Percentiles rank a stretch among this genome's conserved stretches.
phyloP scores from a whole-genome alignment of 2,113 vertebrate species.

The Dunckerocampus dactyliophorus region DNA sequence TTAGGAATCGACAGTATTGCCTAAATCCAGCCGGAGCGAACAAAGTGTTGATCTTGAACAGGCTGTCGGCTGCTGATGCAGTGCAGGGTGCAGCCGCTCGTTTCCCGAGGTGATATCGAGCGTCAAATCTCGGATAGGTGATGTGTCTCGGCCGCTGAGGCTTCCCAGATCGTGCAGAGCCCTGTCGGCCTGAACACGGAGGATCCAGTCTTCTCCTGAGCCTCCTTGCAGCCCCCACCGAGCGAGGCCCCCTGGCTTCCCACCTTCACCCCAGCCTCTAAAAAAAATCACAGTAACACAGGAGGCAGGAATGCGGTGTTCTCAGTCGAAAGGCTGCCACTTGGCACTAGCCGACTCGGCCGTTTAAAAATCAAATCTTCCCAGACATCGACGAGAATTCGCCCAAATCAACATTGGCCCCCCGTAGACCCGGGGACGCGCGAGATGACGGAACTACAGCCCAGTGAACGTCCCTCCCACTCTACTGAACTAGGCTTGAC shows the following conservation, averaged over 20 bases:
- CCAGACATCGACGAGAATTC: constrained; percentile 32
- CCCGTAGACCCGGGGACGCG: constrained; percentile 56
- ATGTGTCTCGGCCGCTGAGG: constrained; percentile 14
- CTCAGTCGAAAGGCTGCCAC: constrained; percentile 11
- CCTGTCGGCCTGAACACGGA: constrained; percentile 51
- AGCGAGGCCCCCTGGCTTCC: constrained; percentile 54
- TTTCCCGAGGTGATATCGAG: constrained; percentile 3
- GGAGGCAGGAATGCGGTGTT: constrained; percentile 15
- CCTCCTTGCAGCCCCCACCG: constrained; percentile 56
- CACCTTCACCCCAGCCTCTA: constrained; percentile 46
- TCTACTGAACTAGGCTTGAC: constrained; percentile 21
- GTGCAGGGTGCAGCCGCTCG: constrained; percentile 21
- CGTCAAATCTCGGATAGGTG: constrained; percentile 25
- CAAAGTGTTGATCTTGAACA: constrained; percentile 18
- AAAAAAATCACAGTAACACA: constrained; percentile 30
- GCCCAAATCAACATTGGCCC: constrained; percentile 59
- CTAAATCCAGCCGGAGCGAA: constrained; percentile 35
- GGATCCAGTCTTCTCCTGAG: constrained; percentile 47
- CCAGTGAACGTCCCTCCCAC: constrained; percentile 54
- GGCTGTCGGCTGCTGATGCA: constrained; percentile 47
- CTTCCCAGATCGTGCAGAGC: constrained; percentile 56
- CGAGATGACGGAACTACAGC: constrained; percentile 67
- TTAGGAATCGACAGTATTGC: constrained; percentile 24
- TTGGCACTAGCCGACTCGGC: constrained; percentile 23
- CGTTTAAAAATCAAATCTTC: constrained; percentile 32